Percentiles rank a stretch among this genome's conserved stretches.
These are phyloP conservation scores for Cervus canadensis DNA, from an alignment of 2,113 vertebrate species.

Conservation along the genomic window DNA sequence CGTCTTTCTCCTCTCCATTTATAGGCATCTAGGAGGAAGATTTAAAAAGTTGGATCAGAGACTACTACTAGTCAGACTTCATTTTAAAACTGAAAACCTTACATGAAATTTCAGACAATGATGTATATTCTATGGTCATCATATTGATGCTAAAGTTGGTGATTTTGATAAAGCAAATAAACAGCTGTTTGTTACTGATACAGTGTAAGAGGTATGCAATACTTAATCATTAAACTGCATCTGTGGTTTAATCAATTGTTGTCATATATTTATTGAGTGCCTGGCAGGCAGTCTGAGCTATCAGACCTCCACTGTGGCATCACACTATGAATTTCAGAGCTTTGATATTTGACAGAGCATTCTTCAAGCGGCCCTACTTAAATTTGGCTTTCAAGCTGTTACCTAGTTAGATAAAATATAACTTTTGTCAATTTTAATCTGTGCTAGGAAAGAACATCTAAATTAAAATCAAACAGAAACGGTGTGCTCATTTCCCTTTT, in stretches of 20 bases:
- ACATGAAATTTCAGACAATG: not conserved
- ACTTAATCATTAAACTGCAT: slow-evolving; percentile 31
- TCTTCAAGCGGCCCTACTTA: slow-evolving; percentile 16
- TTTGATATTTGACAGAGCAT: slow-evolving; percentile 21
- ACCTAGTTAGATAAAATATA: slow-evolving; percentile 52
- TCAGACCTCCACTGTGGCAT: not conserved
- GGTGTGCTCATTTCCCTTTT: slow-evolving; percentile 46
- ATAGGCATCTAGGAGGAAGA: not conserved
- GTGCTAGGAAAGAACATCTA: slow-evolving; percentile 53
- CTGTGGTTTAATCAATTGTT: slow-evolving; percentile 47
- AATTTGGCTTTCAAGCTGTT: slow-evolving; percentile 39
- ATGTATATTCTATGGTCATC: not conserved
- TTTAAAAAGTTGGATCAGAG: not conserved
- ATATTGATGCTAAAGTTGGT: slow-evolving; percentile 3
- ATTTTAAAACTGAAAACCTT: not conserved
- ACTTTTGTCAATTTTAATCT: slow-evolving; percentile 54
- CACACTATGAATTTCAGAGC: not conserved
- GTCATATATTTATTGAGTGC: slow-evolving; percentile 48
- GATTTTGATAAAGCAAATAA: slow-evolving; percentile 13
- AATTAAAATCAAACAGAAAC: slow-evolving; percentile 69
- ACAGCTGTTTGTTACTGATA: slow-evolving; percentile 43
- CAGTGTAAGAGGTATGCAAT: not conserved
- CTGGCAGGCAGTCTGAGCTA: not conserved
- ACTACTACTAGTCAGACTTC: not conserved
- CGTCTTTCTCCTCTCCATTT: not conserved